phyloP scores from a whole-genome alignment of 1,140 invertebrate species.

The Drosophila albomicans region DNA sequence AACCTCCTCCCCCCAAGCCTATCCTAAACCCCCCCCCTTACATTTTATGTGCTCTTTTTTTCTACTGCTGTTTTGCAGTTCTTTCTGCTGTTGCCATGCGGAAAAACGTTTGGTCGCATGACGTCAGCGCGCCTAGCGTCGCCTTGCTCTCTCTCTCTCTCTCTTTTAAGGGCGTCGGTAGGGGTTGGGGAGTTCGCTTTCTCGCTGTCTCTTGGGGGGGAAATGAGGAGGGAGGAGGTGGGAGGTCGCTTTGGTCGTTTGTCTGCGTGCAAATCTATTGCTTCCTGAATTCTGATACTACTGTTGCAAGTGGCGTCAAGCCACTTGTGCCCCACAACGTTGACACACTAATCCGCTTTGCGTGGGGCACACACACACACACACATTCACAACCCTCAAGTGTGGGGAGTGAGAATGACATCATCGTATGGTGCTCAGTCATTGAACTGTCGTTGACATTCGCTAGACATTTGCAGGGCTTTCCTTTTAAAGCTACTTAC shows the following conservation, averaged over 20 bases:
- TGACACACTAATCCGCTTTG: conserved; percentile 79
- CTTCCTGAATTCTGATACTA: conserved; percentile 81
- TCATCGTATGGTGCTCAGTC: conserved; percentile 32
- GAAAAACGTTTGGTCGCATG: conserved; percentile 26
- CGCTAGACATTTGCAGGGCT: conserved; percentile 43
- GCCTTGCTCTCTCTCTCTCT: too few species aligned
- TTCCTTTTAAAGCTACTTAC: conserved; percentile 6
- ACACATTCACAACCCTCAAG: background rate
- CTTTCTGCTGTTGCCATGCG: conserved; percentile 36
- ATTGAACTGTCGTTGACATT: conserved; percentile 58
- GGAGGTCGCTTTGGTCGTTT: conserved; percentile 14
- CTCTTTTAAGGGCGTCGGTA: too few species aligned
- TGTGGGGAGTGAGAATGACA: conserved; percentile 11
- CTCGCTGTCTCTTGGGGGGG: background rate
- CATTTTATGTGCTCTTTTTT: background rate
- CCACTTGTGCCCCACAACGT: conserved; percentile 37
- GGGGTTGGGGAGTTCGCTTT: background rate
- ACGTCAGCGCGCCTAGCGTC: conserved; percentile 10
- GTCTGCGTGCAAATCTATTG: conserved; percentile 76
- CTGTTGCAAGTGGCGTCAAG: conserved; percentile 44
- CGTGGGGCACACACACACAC: conserved; percentile 15
- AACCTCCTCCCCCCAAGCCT: background rate
- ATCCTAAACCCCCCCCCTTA: background rate
- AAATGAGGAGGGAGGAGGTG: conserved; percentile 13
- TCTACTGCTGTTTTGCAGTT: conserved; percentile 7